phyloP scores from a whole-genome alignment of 2,113 vertebrate species.

The Ovis aries region ARS-UI_Ramb_v3.0 NC_056069.1:65552001-65552500 shows the following conservation, averaged over 20 bases:
- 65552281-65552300: background rate
- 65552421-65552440: background rate
- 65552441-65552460: accelerated
- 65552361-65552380: background rate
- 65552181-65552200: background rate
- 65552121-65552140: background rate
- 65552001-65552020: too few species aligned
- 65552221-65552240: background rate
- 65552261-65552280: background rate
- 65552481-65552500: background rate
- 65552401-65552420: background rate
- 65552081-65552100: background rate
- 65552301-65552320: background rate
- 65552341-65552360: background rate
- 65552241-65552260: background rate
- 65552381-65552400: background rate
- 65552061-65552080: background rate
- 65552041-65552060: background rate
- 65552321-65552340: background rate
- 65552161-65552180: background rate
- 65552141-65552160: background rate
- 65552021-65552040: background rate
- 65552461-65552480: background rate
- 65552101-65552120: background rate
- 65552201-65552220: background rate